Conservation (phyloP, 2,888 invertebrate genomes). For the Acanthoscelides obtectus region DNA sequence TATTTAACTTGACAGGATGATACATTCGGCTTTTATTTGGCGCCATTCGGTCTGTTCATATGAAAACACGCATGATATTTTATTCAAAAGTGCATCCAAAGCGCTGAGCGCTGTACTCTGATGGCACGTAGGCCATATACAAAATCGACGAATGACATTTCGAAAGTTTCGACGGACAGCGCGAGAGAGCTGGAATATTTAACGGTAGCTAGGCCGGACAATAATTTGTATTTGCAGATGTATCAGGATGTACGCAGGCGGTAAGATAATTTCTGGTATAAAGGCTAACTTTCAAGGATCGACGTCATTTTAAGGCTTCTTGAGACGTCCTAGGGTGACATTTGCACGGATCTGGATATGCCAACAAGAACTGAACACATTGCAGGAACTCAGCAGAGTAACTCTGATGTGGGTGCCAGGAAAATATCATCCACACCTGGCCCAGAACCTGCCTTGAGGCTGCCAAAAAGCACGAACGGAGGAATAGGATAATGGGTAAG, state of each 20-base stretch:
- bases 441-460: too few relatives aligned
- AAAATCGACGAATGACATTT: conserved; percentile 10
- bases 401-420: too few relatives aligned
- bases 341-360: too few relatives aligned
- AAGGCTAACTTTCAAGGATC: too few relatives aligned
- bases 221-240: conserved; percentile 11
- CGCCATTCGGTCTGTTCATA: neutral
- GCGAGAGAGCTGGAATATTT: conserved; percentile 7
- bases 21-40: conserved; percentile 18
- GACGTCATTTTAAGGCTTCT: too few relatives aligned
- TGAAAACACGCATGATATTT: conserved; percentile 9
- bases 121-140: conserved; percentile 5
- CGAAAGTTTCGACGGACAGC: conserved; percentile 1
- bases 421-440: too few relatives aligned
- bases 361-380: too few relatives aligned
- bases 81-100: conserved; percentile 12
- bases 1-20: conserved; percentile 9
- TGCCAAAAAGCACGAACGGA: too few relatives aligned
- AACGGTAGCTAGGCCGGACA: conserved; percentile 4
- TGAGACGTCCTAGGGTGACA: too few relatives aligned
- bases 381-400: too few relatives aligned
- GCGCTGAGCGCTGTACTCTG: neutral
- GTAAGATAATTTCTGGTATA: neutral
- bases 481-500: too few relatives aligned
- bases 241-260: neutral